phyloP scores from a whole-genome alignment of 2,113 vertebrate species.

The Numenius arquata region DNA sequence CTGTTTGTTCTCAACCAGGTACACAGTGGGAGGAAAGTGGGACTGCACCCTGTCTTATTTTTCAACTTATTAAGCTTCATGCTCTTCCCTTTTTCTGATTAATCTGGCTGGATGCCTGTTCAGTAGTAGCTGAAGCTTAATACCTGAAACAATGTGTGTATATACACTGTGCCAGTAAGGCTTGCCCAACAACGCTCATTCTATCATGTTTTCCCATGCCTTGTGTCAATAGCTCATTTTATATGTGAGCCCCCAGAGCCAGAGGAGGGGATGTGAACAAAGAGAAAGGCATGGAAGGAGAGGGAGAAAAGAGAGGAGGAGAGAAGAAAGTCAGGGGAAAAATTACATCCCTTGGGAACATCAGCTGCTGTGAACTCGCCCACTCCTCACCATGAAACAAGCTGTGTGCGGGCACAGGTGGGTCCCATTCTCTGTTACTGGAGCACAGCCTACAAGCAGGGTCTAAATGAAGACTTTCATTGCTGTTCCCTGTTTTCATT shows the following conservation, averaged over 20 bases:
- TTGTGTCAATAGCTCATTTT: not conserved
- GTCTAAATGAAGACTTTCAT: conserved; percentile 83
- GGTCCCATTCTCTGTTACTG: conserved; percentile 72
- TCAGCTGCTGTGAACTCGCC: conserved; percentile 51
- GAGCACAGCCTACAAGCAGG: conserved; percentile 55
- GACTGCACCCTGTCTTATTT: not conserved
- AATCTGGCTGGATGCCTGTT: conserved; percentile 6
- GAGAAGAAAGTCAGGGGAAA: not conserved
- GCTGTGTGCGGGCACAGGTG: conserved; percentile 73
- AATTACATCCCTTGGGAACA: conserved; percentile 13
- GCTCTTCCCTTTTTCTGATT: conserved; percentile 17
- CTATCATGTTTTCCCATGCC: conserved; percentile 22
- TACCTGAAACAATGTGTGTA: not conserved
- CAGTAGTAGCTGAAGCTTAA: conserved; percentile 16
- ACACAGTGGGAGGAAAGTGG: not conserved
- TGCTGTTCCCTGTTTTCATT: conserved; percentile 82
- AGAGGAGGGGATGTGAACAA: not conserved
- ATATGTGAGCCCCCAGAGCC: not conserved
- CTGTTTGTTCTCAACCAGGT: conserved; percentile 4
- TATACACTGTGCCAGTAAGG: not conserved
- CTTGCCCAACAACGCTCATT: not conserved
- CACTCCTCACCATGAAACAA: conserved; percentile 29
- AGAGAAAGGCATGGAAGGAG: not conserved
- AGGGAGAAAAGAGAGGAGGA: not conserved
- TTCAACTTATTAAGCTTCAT: conserved; percentile 12